Percentiles rank a stretch among this genome's conserved stretches.
These are phyloP conservation scores for Gymnosoma rotundatum DNA, from an alignment of 2,888 invertebrate species.

Conservation along the genomic window DNA sequence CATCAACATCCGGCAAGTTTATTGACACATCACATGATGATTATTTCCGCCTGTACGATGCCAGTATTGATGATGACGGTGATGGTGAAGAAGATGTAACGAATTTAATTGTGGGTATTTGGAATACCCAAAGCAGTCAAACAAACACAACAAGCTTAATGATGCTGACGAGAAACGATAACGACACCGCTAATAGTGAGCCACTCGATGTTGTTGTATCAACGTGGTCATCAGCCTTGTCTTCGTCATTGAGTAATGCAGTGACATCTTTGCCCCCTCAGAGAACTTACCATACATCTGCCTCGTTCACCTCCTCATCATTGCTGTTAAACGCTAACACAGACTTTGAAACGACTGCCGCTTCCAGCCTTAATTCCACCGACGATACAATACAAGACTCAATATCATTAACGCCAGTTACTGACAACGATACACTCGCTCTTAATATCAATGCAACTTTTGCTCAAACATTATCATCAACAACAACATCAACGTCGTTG, in stretches of 20 bases:
- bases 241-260: background rate
- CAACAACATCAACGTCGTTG: constrained; percentile 59
- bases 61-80: constrained; percentile 48
- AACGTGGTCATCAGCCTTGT: constrained; percentile 40
- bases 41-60: constrained; percentile 71
- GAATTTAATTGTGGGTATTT: constrained; percentile 70
- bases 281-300: constrained; percentile 20
- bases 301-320: constrained; percentile 16
- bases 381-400: constrained; percentile 43
- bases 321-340: constrained; percentile 10
- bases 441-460: constrained; percentile 34
- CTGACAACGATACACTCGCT: constrained; percentile 41
- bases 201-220: constrained; percentile 23
- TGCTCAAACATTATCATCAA: constrained; percentile 40
- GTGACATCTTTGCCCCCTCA: constrained; percentile 14
- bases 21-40: constrained; percentile 68
- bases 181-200: constrained; percentile 16
- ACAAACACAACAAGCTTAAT: constrained; percentile 63
- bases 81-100: constrained; percentile 50
- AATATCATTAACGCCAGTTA: constrained; percentile 20
- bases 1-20: constrained; percentile 62
- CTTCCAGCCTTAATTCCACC: constrained; percentile 53
- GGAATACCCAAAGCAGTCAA: constrained; percentile 68
- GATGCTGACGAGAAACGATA: constrained; percentile 36
- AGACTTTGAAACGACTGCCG: constrained; percentile 55